Conservation (phyloP, 2,113 vertebrate genomes). For the Chrysochloris asiatica region DNA sequence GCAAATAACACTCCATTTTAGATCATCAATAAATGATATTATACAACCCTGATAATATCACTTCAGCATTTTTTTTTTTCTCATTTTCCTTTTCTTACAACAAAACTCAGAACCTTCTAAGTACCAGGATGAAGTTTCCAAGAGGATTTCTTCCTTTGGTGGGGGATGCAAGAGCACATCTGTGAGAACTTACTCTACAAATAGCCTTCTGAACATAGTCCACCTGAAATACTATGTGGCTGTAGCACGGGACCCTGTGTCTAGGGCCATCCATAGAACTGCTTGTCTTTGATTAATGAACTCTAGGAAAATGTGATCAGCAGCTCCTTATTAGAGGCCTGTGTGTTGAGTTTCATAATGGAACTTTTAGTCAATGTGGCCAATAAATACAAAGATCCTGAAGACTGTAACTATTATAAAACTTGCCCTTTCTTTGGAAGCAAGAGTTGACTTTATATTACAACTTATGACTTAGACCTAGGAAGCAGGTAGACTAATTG, state of each 20-base stretch:
- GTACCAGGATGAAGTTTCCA: neutral
- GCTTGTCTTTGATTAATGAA: neutral
- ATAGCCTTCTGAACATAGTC: neutral
- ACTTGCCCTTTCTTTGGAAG: neutral
- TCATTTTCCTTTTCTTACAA: neutral
- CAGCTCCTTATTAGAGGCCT: neutral
- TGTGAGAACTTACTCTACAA: neutral
- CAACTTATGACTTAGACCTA: neutral
- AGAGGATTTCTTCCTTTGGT: neutral
- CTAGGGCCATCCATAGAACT: neutral
- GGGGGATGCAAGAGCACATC: neutral
- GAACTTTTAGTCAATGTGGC: neutral
- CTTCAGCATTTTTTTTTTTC: neutral
- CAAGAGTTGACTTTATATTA: conserved; percentile 20
- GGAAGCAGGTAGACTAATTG: neutral
- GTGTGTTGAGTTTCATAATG: neutral
- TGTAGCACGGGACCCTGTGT: neutral
- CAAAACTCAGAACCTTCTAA: neutral
- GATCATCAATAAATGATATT: neutral
- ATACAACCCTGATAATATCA: neutral
- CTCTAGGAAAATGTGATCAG: conserved; percentile 52
- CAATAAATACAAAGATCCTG: neutral
- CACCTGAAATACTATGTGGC: neutral
- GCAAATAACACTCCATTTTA: neutral
- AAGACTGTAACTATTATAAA: neutral